Base-by-base conservation (phyloP, 2,797 vertebrate species). In the Coendou prehensilis region DNA sequence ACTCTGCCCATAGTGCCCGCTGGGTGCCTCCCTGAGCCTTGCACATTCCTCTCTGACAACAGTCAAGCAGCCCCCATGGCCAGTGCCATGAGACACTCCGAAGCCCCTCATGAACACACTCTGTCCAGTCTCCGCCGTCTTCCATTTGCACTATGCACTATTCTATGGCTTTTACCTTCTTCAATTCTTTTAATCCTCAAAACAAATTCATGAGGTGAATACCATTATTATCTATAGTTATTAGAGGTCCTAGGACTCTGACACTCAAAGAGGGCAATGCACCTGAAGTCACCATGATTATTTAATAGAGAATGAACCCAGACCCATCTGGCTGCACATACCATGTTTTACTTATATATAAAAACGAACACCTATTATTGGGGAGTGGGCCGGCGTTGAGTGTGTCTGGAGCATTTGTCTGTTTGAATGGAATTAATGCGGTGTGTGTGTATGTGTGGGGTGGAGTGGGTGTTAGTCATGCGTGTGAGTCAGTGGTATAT, bases 391-490 rank as follows among this genome's bases (percentile, higher is more conserved):
- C 6, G 41, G 28, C 81, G 28, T 9, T 22, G 85, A 57, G 80
- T 8, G 20, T 37, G 13, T 37, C 84, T 56, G 50, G 71, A 83
- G 50, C 23, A 59, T 9, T 47, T 6, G 15, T 28, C 9, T 30
- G 56, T 23, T 89, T 10, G 71, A 61, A 17, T 4, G 15, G 71
- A 82, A 52, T 59, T 71, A 56, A 26, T 28, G 33, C 7, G 28
- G 28, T 3, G 26, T 0, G 1, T 50, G 4, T 0, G 18, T 47
- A 1, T 0, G 5, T 3, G 81, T 0, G 1, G 76, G 59, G 28
- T 9, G 9, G 17, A 50, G 10, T 0, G 8, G 45, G 14, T n/a
- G 64, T 30, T 5, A 23, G 47, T 6, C 8, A 28, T 30, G 73
- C 1, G 1, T 20, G 22, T 63, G 17, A 28, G 57, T 81, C 50